phyloP scores from a whole-genome alignment of 2,797 vertebrate genomes.

The Anguilla anguilla region DNA sequence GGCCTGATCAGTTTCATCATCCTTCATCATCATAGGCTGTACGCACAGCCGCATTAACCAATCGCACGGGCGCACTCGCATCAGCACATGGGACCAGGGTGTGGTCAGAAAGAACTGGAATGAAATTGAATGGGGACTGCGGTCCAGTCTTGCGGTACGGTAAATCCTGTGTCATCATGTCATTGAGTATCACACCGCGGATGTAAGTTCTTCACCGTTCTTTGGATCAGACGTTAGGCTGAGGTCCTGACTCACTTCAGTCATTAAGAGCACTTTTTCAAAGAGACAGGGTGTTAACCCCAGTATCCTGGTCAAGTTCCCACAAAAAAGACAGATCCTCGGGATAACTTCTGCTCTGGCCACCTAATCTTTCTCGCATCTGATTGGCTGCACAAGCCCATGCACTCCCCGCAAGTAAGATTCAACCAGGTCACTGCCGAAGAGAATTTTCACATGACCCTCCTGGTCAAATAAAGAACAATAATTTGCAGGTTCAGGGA shows the following conservation, averaged over 20 bases:
- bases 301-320: background rate
- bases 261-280: background rate
- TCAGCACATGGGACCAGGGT: background rate
- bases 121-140: background rate
- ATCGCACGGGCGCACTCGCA: background rate
- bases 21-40: background rate
- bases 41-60: background rate
- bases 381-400: background rate
- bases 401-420: background rate
- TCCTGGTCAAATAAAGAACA: background rate
- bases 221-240: background rate
- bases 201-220: background rate
- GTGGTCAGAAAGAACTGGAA: background rate
- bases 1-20: slow-evolving; percentile 18
- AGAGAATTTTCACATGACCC: background rate
- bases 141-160: background rate
- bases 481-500: background rate
- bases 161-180: background rate
- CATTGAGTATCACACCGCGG: background rate
- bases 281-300: background rate
- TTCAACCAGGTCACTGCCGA: background rate
- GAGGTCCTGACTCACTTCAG: background rate
- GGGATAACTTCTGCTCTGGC: background rate
- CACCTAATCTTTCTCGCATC: background rate
- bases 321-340: no score